These are phyloP conservation scores for fruit fly (Drosophila melanogaster) DNA, from an alignment of 1,140 invertebrate genomes.

Conservation along the genomic window Release_6_plus_ISO1_MT NT_033779.5:5850501-5851000, in stretches of 20 bases:
- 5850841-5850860: conserved; percentile 90
- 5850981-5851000: conserved; percentile 91
- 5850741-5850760: conserved; percentile 61
- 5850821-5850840: conserved; percentile 88
- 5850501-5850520: not conserved
- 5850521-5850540: conserved; percentile 61
- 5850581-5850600: too few relatives aligned
- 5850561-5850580: conserved; percentile 34
- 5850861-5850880: conserved; percentile 91
- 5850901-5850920: conserved; percentile 86
- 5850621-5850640: not conserved
- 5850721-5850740: conserved; percentile 50
- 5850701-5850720: conserved; percentile 36
- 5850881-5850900: conserved; percentile 90
- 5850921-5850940: conserved; percentile 89
- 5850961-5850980: conserved; percentile 90
- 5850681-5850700: conserved; percentile 55
- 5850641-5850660: conserved; percentile 44
- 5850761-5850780: conserved; percentile 61
- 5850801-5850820: conserved; percentile 20
- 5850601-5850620: not conserved
- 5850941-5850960: conserved; percentile 89
- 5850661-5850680: conserved; percentile 53
- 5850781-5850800: not conserved
- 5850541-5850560: conserved; percentile 24